Percentiles rank a stretch among this genome's conserved stretches.
These are phyloP conservation scores for Atlantisia rogersi DNA, from an alignment of 2,113 vertebrate species.

Conservation along the genomic window DNA sequence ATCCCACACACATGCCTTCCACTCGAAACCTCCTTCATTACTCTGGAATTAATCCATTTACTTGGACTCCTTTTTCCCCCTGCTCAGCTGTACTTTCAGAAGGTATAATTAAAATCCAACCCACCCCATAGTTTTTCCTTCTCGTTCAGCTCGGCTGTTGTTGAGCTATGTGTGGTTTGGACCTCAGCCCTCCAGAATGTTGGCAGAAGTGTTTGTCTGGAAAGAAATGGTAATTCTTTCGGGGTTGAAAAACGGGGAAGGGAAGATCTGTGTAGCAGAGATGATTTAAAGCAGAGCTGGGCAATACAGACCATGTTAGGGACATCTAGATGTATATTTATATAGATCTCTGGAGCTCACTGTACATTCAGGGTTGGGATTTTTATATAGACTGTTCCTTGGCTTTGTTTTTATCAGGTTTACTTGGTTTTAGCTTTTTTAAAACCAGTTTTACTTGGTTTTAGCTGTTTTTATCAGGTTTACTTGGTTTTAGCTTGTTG, in stretches of 20 bases:
- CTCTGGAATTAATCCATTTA: conserved; percentile 40
- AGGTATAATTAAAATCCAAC: conserved; percentile 30
- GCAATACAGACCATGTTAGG: neutral
- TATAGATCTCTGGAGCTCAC: neutral
- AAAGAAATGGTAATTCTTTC: conserved; percentile 64
- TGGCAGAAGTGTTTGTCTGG: conserved; percentile 60
- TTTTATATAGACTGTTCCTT: neutral
- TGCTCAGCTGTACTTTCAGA: conserved; percentile 1
- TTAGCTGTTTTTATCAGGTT: neutral
- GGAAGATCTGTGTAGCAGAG: neutral
- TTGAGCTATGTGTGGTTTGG: conserved; percentile 62
- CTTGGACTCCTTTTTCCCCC: neutral
- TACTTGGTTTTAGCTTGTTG: neutral
- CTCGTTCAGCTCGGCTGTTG: conserved; percentile 48
- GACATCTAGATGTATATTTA: too few species aligned
- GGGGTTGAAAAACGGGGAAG: conserved; percentile 40
- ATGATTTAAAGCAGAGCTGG: conserved; percentile 4
- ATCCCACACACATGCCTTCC: neutral
- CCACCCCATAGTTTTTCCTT: conserved; percentile 29
- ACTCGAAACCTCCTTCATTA: neutral
- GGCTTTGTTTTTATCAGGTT: neutral
- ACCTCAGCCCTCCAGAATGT: conserved; percentile 48
- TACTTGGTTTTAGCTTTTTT: neutral
- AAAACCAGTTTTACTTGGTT: neutral
- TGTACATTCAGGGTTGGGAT: neutral